Base-by-base conservation (phyloP, 2,113 vertebrate genomes). In the Corvus moneduloides region DNA sequence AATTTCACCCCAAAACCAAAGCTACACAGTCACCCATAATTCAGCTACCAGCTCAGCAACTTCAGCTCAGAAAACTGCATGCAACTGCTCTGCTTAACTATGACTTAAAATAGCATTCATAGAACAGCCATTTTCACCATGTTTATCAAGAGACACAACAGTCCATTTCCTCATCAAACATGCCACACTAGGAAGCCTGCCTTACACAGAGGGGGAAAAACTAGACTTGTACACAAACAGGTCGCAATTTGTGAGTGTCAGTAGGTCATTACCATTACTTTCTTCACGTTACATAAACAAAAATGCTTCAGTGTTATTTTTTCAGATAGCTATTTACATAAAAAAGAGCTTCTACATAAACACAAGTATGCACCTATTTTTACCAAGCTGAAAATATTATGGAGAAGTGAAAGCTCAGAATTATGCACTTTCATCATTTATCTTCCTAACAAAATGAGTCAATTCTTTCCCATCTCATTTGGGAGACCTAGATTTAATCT, bases 161-260 rank as follows among this genome's bases (percentile, higher is more conserved):
- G 96, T 94, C 82, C 84, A 84, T 82, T 97, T 96, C 92, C 96
- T 98, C 92, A 84, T 94, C 80, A 84, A 94, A 95, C 87, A 87
- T 79, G 86, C 79, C 89, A 94, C 37, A 48, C 20, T 14, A 93
- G 87, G 86, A 95, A 96, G 84, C 55, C 58, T 69, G 74, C 78
- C 93, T 94, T 82, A 91, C 67, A 35, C 33, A 96, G 35, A 73
- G 30, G 32, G 27, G 51, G 17, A 71, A 76, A 93, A 83, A 94
- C 33, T 23, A 74, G 35, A 46, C 87, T 94, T 87, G n/a, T 64
- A 91, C 28, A 84, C 79, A 95, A 96, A 91, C 35, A 87, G 82
- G 66, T 81, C 32, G 37, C 21, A 90, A 63, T 93, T 80, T 56
- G 16, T 73, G 74, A 81, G 88, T 81, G 94, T 94, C 79, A 97